Conservation (phyloP, 2,113 vertebrate species). For the Alethe diademata region DNA sequence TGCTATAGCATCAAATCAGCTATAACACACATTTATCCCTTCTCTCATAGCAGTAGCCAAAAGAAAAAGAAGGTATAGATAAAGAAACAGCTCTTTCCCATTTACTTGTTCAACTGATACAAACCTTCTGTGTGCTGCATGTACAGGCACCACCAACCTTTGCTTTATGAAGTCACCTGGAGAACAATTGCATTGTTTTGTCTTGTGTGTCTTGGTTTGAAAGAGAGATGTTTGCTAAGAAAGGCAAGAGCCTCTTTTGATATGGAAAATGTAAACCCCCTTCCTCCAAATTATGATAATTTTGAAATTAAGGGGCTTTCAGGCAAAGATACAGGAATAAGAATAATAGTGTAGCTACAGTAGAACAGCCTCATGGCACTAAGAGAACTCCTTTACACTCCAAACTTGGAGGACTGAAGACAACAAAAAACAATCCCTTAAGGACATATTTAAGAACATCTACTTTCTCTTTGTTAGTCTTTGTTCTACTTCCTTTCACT, state of each 20-base stretch:
- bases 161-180: background rate
- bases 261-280: too few species aligned
- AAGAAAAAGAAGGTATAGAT: background rate
- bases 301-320: too few species aligned
- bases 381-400: background rate
- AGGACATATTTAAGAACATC: background rate
- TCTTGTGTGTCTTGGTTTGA: background rate
- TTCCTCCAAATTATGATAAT: too few species aligned
- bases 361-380: rapidly evolving
- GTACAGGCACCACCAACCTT: rapidly evolving
- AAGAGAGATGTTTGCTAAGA: too few species aligned
- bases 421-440: background rate
- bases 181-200: background rate
- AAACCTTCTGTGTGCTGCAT: background rate
- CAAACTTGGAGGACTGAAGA: background rate
- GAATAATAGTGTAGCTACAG: background rate
- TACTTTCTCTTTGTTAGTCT: background rate
- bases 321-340: too few species aligned
- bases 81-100: background rate
- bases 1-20: background rate
- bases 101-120: background rate
- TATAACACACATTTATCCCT: background rate
- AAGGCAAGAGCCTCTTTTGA: too few species aligned
- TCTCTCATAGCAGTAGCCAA: background rate
- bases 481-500: background rate